These are phyloP conservation scores for Charadrius vociferus DNA, from an alignment of 2,113 vertebrate species.

Conservation along the genomic window DNA sequence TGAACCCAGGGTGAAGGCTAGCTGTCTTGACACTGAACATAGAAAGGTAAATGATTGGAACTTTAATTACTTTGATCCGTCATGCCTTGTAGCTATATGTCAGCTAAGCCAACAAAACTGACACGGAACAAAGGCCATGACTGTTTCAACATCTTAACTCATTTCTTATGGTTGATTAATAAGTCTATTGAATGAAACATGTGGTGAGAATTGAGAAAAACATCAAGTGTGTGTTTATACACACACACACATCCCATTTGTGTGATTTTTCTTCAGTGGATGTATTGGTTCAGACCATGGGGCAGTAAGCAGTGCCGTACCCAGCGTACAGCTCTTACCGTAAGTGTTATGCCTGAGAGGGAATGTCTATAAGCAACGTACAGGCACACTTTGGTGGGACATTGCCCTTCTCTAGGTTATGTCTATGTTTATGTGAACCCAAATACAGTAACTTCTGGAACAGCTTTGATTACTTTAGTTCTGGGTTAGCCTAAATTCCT, in stretches of 20 bases:
- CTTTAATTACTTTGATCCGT: constrained; percentile 97
- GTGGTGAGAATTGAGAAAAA: constrained; percentile 42
- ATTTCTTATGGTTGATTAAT: constrained; percentile 86
- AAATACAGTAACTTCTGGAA: fast-evolving
- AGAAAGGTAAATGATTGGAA: constrained; percentile 96
- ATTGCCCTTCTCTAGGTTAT: background rate
- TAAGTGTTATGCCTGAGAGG: fast-evolving
- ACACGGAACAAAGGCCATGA: constrained; percentile 85
- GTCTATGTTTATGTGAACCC: fast-evolving
- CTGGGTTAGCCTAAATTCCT: fast-evolving
- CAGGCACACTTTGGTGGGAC: fast-evolving
- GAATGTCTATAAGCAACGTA: fast-evolving
- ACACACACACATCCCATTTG: background rate
- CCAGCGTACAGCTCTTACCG: fast-evolving
- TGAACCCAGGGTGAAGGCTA: constrained; percentile 74
- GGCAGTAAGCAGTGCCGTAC: background rate
- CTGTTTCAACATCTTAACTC: constrained; percentile 85
- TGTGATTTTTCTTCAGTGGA: background rate
- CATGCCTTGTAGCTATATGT: constrained; percentile 90
- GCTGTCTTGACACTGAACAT: constrained; percentile 85
- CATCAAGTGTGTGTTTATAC: background rate
- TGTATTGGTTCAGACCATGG: background rate
- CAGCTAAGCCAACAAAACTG: constrained; percentile 87
- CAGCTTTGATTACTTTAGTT: background rate
- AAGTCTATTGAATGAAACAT: constrained; percentile 76